A percentile compares a stretch with the other conserved stretches of the same genome.
Evolutionary conservation across 2,888 invertebrate genomes (phyloP).

Genomic region (Fragum fragum): DNA sequence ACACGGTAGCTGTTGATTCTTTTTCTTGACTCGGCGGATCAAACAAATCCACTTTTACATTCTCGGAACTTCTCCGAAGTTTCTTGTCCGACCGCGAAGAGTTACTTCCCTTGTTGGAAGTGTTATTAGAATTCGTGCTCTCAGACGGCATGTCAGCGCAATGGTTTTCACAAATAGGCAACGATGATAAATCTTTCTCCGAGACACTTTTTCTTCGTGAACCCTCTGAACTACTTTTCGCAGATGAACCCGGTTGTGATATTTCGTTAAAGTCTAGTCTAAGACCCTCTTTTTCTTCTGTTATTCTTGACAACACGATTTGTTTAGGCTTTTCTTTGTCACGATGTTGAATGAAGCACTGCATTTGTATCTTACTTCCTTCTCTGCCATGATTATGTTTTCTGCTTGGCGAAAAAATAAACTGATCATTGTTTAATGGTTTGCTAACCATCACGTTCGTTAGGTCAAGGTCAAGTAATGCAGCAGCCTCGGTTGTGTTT

Average conservation of each 20-base stretch:
- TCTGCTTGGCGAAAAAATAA: constrained; percentile 75
- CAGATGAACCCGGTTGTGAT: constrained; percentile 46
- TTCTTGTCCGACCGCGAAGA: constrained; percentile 73
- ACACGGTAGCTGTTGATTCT: constrained; percentile 84
- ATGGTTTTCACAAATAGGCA: constrained; percentile 57
- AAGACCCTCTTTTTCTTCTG: constrained; percentile 80
- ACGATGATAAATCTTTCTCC: constrained; percentile 62
- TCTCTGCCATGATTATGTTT: constrained; percentile 74
- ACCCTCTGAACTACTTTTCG: constrained; percentile 58
- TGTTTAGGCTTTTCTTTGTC: constrained; percentile 80
- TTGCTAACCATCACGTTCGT: constrained; percentile 79
- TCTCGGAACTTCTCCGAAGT: constrained; percentile 79
- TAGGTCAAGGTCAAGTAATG: constrained; percentile 82
- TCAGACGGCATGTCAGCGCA: constrained; percentile 76
- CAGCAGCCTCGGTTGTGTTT: constrained; percentile 81
- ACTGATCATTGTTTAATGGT: constrained; percentile 79
- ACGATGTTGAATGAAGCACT: constrained; percentile 80
- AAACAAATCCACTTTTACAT: constrained; percentile 79
- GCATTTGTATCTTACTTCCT: constrained; percentile 77
- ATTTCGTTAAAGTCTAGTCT: constrained; percentile 77
- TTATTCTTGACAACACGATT: constrained; percentile 80
- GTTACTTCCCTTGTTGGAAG: constrained; percentile 74
- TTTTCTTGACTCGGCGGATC: constrained; percentile 85
- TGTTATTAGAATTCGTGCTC: constrained; percentile 77
- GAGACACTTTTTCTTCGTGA: constrained; percentile 55